Percentiles rank a stretch among this genome's conserved stretches.
These are phyloP conservation scores for Benitochromis conjunctus DNA, from an alignment of 2,113 vertebrate genomes.

Conservation along the genomic window DNA sequence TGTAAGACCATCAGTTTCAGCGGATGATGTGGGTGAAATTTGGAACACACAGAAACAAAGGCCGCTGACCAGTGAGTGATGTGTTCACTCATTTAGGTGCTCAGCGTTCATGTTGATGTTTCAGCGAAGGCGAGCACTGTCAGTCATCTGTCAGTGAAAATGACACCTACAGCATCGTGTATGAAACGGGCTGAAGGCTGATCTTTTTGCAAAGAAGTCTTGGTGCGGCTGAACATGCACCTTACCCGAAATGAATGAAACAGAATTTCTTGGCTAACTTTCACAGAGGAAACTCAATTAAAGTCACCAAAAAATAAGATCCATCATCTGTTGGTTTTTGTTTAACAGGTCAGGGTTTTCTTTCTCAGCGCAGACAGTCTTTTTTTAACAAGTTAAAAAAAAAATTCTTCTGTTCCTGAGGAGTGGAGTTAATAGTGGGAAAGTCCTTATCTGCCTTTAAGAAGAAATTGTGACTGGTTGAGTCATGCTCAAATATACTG, in stretches of 20 bases:
- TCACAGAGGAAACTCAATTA: background rate
- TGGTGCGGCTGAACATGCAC: background rate
- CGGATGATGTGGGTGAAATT: background rate
- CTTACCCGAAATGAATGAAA: background rate
- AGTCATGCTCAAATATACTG: slow-evolving; percentile 12
- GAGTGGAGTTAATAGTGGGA: background rate
- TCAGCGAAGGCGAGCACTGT: background rate
- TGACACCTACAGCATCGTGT: background rate
- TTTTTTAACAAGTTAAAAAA: slow-evolving; percentile 5
- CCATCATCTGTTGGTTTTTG: background rate
- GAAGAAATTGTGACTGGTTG: background rate
- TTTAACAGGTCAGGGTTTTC: background rate
- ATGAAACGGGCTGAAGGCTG: background rate
- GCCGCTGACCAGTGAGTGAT: background rate
- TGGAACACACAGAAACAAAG: background rate
- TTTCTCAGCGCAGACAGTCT: background rate
- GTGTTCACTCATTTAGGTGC: background rate
- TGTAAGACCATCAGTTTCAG: background rate
- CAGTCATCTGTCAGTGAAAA: background rate
- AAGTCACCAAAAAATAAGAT: background rate
- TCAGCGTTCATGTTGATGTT: background rate
- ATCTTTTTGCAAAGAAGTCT: background rate
- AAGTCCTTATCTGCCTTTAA: background rate
- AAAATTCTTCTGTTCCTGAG: background rate
- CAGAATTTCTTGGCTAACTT: background rate